Percentiles rank a stretch among this genome's conserved stretches.
Conservation (phyloP, 2,888 invertebrate genomes). For the Automeris io region DNA sequence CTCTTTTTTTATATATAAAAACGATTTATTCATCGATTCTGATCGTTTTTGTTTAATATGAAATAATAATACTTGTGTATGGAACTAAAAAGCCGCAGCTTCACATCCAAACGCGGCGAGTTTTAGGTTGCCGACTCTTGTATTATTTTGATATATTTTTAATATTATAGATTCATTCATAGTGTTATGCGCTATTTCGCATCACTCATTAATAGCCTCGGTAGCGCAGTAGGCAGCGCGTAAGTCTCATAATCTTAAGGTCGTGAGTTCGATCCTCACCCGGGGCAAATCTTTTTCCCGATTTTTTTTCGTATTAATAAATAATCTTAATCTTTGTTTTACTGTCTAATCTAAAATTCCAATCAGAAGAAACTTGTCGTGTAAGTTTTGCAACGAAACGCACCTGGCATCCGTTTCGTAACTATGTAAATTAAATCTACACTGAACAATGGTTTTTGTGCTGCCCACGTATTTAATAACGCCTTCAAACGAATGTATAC, state of each 20-base stretch:
- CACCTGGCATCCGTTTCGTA: conserved; percentile 23
- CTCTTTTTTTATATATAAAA: too few relatives aligned
- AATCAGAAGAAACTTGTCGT: neutral
- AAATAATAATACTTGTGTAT: too few relatives aligned
- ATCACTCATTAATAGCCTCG: conserved; percentile 69
- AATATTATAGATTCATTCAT: too few relatives aligned
- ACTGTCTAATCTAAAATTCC: too few relatives aligned
- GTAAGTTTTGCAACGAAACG: conserved; percentile 13
- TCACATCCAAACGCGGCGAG: too few relatives aligned
- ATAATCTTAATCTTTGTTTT: too few relatives aligned
- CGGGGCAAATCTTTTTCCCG: conserved; percentile 78
- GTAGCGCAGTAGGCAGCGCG: conserved; percentile 93
- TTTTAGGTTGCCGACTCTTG: too few relatives aligned
- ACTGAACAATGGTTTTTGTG: conserved; percentile 43
- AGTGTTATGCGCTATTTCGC: neutral
- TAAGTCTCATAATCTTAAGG: conserved; percentile 95
- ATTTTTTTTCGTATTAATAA: neutral
- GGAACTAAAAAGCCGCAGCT: too few relatives aligned
- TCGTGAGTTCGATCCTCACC: conserved; percentile 97
- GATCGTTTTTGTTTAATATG: too few relatives aligned
- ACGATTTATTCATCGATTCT: too few relatives aligned
- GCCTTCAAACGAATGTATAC: conserved; percentile 34
- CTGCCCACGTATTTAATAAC: conserved; percentile 36
- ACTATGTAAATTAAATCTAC: conserved; percentile 43
- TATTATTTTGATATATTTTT: too few relatives aligned